Base-by-base conservation (phyloP, 2,888 invertebrate species). In the Ernsta delagoae region DNA sequence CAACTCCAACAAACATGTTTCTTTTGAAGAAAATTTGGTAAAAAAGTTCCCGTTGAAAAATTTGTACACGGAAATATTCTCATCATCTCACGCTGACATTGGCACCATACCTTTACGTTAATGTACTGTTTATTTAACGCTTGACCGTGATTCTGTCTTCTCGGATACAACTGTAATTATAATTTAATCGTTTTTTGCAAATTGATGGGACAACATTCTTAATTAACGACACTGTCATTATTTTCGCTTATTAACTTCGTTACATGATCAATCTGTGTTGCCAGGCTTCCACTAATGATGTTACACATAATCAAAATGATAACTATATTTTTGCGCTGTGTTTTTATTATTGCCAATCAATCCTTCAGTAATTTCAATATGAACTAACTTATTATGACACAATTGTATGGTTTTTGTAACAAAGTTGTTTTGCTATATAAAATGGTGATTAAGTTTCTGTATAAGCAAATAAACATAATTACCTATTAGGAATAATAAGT, bases 121-220 rank as follows among this genome's bases (percentile, higher is more conserved):
- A 64, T 34, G 43, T 54, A 43, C 54, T 43, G 54, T 64, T 64
- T 64, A 43, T 31, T 64, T 64, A 43, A 56, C 54, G 54, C 63
- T 63, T 54, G 53, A 63, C 63, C 54, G 63, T 39, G 63, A 63
- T 63, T 54, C 62, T 53, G 24, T 54, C 41, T 63, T 63, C 54
- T 63, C 31, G 50, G 54, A 63, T 16, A 16, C 63, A 41, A 53
- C 62, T 53, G 53, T 62, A 62, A 62, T 62, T 63, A 54, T 54
- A 63, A 39, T 63, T 63, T n/a, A 39, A 54, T 63, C 24, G 54
- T 56, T 43, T 54, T 63, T 63, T 53, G 54, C n/a, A 48, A 60
- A 59, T 31, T 41, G 24, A 62, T 62, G 39, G n/a, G 34, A 50
- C 61, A 39, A 43, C 63, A 54, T 63, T 63, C 9, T n/a, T 63